Percentiles rank a stretch among this genome's conserved stretches.
These are phyloP conservation scores for Enteromius treurensis DNA, from an alignment of 2,797 vertebrate genomes.

Conservation along the genomic window DNA sequence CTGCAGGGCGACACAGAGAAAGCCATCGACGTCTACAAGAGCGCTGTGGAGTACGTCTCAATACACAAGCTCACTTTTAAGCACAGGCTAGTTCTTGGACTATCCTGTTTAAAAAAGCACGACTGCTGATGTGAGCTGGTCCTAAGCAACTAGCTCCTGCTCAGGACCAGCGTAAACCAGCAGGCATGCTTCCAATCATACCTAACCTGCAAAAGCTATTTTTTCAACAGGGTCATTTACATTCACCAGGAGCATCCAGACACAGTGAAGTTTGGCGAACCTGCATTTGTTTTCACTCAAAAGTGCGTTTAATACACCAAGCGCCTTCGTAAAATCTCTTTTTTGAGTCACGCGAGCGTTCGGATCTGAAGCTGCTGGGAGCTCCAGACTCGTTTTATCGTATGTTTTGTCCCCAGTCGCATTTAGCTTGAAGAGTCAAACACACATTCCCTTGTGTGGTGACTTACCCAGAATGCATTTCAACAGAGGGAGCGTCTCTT, in stretches of 20 bases:
- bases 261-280: background rate
- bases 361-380: background rate
- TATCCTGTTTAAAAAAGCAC: too few species aligned
- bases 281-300: background rate
- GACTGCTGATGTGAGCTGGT: too few species aligned
- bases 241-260: background rate
- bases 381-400: background rate
- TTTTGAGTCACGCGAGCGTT: background rate
- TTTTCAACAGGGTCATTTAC: background rate
- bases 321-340: background rate
- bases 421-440: constrained; percentile 13
- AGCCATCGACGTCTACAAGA: constrained; percentile 91
- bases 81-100: background rate
- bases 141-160: too few species aligned
- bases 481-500: constrained; percentile 17
- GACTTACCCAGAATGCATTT: constrained; percentile 34
- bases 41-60: constrained; percentile 89
- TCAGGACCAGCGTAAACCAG: too few species aligned
- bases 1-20: constrained; percentile 86
- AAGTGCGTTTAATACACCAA: background rate
- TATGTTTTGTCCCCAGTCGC: background rate
- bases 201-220: background rate
- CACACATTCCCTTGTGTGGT: background rate
- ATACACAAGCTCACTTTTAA: background rate
- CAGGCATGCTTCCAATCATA: background rate